Evolutionary conservation across 92 coral and sea anemone species (phyloP).

Genomic region (Epizoanthus rinbou): DNA sequence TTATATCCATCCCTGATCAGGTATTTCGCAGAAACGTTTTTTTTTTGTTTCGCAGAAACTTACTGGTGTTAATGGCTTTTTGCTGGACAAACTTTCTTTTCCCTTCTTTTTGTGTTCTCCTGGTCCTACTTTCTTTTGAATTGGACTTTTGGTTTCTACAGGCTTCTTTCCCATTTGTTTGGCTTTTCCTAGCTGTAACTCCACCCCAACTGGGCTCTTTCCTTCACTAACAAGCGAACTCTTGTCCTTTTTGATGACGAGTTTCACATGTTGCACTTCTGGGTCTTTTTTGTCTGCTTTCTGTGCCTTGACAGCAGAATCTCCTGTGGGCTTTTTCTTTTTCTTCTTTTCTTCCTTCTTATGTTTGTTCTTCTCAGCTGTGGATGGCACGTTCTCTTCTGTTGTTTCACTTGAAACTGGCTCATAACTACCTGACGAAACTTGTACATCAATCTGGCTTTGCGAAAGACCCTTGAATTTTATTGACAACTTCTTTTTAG

Average conservation of each 20-base stretch:
- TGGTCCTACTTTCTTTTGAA: not conserved
- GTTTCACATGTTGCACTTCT: slow-evolving; percentile 73
- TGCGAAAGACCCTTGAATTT: slow-evolving; percentile 78
- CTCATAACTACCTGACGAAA: slow-evolving; percentile 32
- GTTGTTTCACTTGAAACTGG: slow-evolving; percentile 15
- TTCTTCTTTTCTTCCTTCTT: slow-evolving; percentile 45
- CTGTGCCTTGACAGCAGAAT: not conserved
- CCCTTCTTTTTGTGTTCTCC: slow-evolving; percentile 15
- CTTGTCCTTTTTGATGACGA: slow-evolving; percentile 84
- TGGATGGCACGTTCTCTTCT: not conserved
- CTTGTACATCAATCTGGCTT: slow-evolving; percentile 47
- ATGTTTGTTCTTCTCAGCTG: slow-evolving; percentile 4
- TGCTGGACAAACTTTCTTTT: slow-evolving; percentile 1
- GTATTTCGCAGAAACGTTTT: not conserved
- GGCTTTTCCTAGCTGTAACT: not conserved
- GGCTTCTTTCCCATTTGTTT: not conserved
- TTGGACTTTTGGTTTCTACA: not conserved
- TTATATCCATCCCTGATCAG: not conserved
- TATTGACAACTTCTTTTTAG: slow-evolving; percentile 70
- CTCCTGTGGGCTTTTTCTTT: slow-evolving; percentile 33
- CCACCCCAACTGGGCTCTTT: not conserved
- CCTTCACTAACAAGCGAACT: slow-evolving; percentile 6
- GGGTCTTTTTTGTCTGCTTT: slow-evolving; percentile 16
- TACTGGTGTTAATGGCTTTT: slow-evolving; percentile 19
- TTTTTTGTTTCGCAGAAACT: not conserved